Base-by-base conservation (phyloP, 2,797 vertebrate genomes). In the Liparis tanakae region DNA sequence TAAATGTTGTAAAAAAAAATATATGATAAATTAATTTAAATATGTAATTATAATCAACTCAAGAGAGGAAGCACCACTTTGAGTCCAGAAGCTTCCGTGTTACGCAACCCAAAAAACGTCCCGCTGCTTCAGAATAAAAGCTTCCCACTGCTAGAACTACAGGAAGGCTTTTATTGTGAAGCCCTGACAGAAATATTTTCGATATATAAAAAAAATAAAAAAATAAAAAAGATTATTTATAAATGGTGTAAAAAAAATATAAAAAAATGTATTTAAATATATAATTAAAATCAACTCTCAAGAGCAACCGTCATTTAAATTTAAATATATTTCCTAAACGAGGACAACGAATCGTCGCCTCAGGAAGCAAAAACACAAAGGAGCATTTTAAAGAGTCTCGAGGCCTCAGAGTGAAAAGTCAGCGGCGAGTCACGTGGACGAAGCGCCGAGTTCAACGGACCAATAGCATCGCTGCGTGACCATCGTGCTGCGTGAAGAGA, bases 321-420 rank as follows among this genome's bases (percentile, higher is more conserved):
- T 18, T 30, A 30, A 30, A 63, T 66, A 39, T 34, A 51, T 66
- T 65, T 54, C 37, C 56, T 22, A 60, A 36, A 63, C 55, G 9
- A 3, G 39, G 14, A 10, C 1, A 58, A 30, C 12, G 57, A 20
- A 34, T 22, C 6, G 44, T 1, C 2, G 30, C 8, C 51, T 67
- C 18, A 12, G 22, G 48, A 25, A 15, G 36, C 65, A 60, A 2
- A 41, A 39, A 12, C 36, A 39, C 39, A 64, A 68, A 0, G 34
- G 14, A 20, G 6, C n/a, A 0, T 20, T 37, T 48, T 51, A 44
- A 62, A 7, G 50, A 39, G 25, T 53, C 15, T 20, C 56, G 0
- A 12, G 10, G 12, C 39, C 53, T 14, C 17, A 2, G 5, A 34
- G 41, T 18, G 33, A 6, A 30, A 30, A 30, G 61, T 30, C 34